Conservation (phyloP, 2,113 vertebrate genomes). For the Barbus barbus region DNA sequence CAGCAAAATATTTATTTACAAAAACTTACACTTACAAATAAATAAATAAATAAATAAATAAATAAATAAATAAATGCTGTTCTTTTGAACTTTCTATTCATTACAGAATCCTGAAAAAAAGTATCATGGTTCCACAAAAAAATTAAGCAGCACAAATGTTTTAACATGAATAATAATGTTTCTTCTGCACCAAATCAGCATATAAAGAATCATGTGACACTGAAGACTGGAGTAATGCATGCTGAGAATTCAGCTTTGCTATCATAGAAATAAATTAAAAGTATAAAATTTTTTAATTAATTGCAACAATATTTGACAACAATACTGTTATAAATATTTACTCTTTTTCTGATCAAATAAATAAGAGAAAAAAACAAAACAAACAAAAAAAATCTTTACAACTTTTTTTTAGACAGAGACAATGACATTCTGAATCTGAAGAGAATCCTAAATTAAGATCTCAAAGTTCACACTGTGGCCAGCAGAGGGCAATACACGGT, state of each 20-base stretch:
- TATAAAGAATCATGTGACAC: neutral
- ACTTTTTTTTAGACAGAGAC: neutral
- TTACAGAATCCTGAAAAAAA: too few relatives aligned
- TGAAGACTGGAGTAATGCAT: neutral
- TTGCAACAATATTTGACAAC: too few relatives aligned
- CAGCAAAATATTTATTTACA: too few relatives aligned
- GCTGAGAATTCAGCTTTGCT: neutral
- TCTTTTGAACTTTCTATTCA: too few relatives aligned
- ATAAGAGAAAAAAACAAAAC: too few relatives aligned
- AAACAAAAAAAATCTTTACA: neutral
- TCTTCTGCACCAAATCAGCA: neutral
- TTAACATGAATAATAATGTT: neutral
- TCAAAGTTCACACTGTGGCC: conserved; percentile 37
- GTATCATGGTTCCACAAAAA: neutral
- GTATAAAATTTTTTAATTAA: too few relatives aligned
- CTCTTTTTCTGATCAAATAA: too few relatives aligned
- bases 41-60: too few relatives aligned
- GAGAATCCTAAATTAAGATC: neutral
- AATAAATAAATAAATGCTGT: too few relatives aligned
- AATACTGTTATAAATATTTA: neutral
- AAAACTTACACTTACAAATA: too few relatives aligned
- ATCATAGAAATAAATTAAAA: neutral
- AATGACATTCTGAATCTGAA: neutral
- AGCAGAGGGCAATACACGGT: conserved; percentile 60
- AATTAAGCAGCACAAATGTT: neutral